Evolutionary conservation across 2,888 invertebrate species (phyloP), one percentile per base, ranked within the genome.

Genomic region (Drosophila atripex): DNA sequence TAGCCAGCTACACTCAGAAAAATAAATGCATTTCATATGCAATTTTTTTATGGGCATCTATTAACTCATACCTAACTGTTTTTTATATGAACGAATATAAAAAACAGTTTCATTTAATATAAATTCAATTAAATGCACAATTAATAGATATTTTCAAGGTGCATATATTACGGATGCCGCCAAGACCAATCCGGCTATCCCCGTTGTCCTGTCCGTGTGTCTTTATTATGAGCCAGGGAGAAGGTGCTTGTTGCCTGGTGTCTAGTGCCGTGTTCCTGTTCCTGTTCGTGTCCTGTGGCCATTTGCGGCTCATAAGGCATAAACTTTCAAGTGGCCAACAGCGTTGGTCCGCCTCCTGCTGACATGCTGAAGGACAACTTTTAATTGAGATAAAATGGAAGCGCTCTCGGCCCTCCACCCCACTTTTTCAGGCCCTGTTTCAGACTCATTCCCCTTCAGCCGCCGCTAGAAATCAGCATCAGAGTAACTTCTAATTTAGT

Each of bases 401-500:
- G 75, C 70, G 39, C 57, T 63, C 49, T 53, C 61, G 21, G 28
- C 32, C 38, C 11, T 32, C 30, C 23, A 11, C 8, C n/a, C 14
- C 52, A 30, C 47, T 39, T 23, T 12, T 35, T 38, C 28, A 28
- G 28, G 28, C 28, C 28, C 28, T 28, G 28, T 9, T 28, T 28
- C 28, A 28, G 28, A 28, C 28, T 9, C 9, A 8, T 9, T 28
- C 28, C 28, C 28, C 28, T 28, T 21, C 52, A 12, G 35, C 28
- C 57, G 30, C 55, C 25, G 72, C 71, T 71, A 32, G 70, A 82
- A 85, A 83, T 87, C 86, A 83, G 82, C 86, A 83, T 66, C 88
- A 71, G 84, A 85, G 77, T 86, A 85, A 88, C 87, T 88, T 88
- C 85, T 87, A 85, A 88, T 88, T 88, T 87, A 87, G 88, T 89